Base-by-base conservation (phyloP, 2,888 invertebrate genomes). In the Antheraea assamensis region DNA sequence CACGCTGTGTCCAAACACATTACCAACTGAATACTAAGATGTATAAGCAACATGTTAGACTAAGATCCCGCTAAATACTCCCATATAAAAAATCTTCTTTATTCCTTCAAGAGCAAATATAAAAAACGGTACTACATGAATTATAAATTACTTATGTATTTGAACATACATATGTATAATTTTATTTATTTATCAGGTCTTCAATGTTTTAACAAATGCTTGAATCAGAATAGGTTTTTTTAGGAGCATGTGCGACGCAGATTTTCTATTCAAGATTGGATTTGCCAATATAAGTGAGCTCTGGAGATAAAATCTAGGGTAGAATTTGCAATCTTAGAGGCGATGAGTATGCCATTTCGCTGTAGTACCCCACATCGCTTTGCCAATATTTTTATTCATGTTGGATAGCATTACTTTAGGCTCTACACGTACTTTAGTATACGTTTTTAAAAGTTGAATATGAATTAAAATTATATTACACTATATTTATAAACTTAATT, bases 301-400 rank as follows among this genome's bases (percentile, higher is more conserved):
- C 71, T 74, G 30, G 77, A 77, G 83, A 84, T 85, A 84, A 85
- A 85, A 86, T 86, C 86, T 83, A 82, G 84, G 83, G 79, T 79
- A 78, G 83, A 81, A 84, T 85, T 82, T 84, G 83, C 85, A 85
- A 86, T 85, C 84, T 85, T 83, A 79, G 80, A 83, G 82, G 79
- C 81, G 77, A 75, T 75, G 77, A 79, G 78, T 82, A 81, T 75
- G 82, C 78, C 75, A 79, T 77, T 80, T 80, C 72, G 73, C 75
- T 73, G 27, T 42, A 73, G 58, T 58, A n/a, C 42, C 68, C 5
- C 55, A 55, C 52, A 31, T 55, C 35, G 21, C 55, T 71, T 47
- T 58, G 21, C 42, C 42, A 19, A n/a, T 55, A 58, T 30, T 58
- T 70, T 73, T 42, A 73, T 70, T 70, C 58, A 47, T 42, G 42